These are phyloP conservation scores for Etheostoma perlongum DNA, from an alignment of 2,797 vertebrate species.

Conservation along the genomic window DNA sequence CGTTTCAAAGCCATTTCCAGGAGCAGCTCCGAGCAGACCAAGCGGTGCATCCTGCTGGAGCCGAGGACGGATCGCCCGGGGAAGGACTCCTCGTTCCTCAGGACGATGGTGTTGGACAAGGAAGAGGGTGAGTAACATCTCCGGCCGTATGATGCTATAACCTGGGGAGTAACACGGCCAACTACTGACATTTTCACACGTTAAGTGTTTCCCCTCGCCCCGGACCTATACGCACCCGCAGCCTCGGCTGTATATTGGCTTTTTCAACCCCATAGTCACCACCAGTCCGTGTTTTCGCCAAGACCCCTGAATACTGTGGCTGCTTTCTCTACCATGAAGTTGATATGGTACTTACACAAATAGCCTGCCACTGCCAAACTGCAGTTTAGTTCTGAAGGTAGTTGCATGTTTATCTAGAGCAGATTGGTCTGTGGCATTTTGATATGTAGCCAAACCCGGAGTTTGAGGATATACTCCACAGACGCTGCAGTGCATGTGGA, in stretches of 20 bases:
- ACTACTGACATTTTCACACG: slow-evolving; percentile 60
- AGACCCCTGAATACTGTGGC: slow-evolving; percentile 1
- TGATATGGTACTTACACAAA: slow-evolving; percentile 32
- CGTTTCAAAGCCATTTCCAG: slow-evolving; percentile 83
- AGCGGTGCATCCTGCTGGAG: slow-evolving; percentile 85
- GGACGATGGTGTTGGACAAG: slow-evolving; percentile 99
- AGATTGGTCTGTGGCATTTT: slow-evolving; percentile 19
- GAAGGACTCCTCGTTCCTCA: slow-evolving; percentile 91
- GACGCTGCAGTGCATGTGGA: slow-evolving; percentile 71
- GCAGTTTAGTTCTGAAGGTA: slow-evolving; percentile 45
- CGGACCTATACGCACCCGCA: slow-evolving; percentile 53
- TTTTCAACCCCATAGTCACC: slow-evolving; percentile 32
- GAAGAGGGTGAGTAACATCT: slow-evolving; percentile 96
- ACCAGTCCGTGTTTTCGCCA: slow-evolving; percentile 41
- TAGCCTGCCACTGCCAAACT: slow-evolving; percentile 16
- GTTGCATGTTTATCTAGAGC: slow-evolving; percentile 51
- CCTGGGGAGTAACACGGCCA: slow-evolving; percentile 44
- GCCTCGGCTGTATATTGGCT: slow-evolving; percentile 40
- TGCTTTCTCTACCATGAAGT: slow-evolving; percentile 57
- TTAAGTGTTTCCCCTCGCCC: slow-evolving; percentile 32
- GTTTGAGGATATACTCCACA: slow-evolving; percentile 57
- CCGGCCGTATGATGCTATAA: slow-evolving; percentile 44
- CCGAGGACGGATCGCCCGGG: slow-evolving; percentile 93
- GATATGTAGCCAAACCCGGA: slow-evolving; percentile 30
- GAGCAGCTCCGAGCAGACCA: slow-evolving; percentile 72